A percentile compares a stretch with the other conserved stretches of the same genome.
These are phyloP conservation scores for Platycheirus albimanus DNA, from an alignment of 2,888 invertebrate species.

Conservation along the genomic window DNA sequence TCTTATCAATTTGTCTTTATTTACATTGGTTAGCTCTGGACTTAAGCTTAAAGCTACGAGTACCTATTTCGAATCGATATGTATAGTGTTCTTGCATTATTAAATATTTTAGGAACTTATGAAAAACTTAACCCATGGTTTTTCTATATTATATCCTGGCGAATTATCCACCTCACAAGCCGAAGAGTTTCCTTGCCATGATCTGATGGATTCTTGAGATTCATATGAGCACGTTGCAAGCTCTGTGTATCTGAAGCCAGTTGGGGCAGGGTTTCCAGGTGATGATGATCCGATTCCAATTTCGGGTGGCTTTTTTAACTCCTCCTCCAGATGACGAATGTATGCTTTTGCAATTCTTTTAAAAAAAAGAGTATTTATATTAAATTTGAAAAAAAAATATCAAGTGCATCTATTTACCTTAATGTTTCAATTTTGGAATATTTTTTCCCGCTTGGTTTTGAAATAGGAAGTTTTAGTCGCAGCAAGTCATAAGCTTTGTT, in stretches of 20 bases:
- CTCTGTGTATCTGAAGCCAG: constrained; percentile 30
- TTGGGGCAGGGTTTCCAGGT: not conserved
- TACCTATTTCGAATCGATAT: no score
- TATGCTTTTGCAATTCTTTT: constrained; percentile 89
- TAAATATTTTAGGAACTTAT: no score
- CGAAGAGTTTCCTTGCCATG: constrained; percentile 48
- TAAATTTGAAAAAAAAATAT: no score
- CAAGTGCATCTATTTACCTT: no score
- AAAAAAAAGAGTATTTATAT: constrained; percentile 8
- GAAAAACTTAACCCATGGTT: constrained; percentile 50
- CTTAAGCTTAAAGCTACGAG: no score
- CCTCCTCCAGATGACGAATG: constrained; percentile 87
- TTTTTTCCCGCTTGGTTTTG: constrained; percentile 92
- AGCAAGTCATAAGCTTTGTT: constrained; percentile 91
- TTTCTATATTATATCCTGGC: constrained; percentile 57
- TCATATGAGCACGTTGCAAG: constrained; percentile 59
- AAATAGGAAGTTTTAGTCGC: constrained; percentile 89
- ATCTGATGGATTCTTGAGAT: constrained; percentile 35
- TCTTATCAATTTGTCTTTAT: no score
- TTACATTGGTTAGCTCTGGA: no score
- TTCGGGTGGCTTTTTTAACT: constrained; percentile 74
- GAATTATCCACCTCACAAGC: constrained; percentile 44
- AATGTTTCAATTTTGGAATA: constrained; percentile 93
- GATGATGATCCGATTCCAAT: constrained; percentile 30
- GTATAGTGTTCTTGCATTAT: no score